Percentiles rank a stretch among this genome's conserved stretches.
These are phyloP conservation scores for Lepas anatifera DNA, from an alignment of 2,888 invertebrate genomes.

Conservation along the genomic window DNA sequence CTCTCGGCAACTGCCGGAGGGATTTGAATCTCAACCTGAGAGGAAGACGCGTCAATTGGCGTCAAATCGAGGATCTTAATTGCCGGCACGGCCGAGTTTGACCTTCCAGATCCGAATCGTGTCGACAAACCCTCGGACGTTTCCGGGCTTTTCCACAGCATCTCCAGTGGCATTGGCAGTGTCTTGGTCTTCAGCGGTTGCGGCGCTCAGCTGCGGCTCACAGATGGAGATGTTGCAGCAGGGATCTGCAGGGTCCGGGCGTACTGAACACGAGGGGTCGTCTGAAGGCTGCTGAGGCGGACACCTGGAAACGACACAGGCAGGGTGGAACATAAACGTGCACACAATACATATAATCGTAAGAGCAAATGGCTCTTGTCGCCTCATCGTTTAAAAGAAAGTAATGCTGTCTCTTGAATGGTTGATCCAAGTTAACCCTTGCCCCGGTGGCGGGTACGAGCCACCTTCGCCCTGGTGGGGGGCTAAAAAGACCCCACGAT, in stretches of 20 bases:
- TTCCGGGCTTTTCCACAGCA: no score
- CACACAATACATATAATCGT: no score
- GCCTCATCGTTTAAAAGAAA: no score
- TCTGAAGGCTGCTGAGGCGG: constrained; percentile 34
- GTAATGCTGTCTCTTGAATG: no score
- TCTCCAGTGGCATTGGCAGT: background rate
- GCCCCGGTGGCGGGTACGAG: no score
- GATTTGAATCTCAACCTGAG: background rate
- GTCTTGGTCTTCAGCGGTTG: background rate
- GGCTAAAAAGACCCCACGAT: no score
- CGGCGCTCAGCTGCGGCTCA: constrained; percentile 38
- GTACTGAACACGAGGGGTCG: constrained; percentile 59
- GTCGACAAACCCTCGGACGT: no score
- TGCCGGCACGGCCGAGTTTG: background rate
- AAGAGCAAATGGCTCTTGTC: no score
- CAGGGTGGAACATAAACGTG: no score
- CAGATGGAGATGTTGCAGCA: constrained; percentile 76
- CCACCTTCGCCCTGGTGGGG: no score
- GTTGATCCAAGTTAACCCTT: no score
- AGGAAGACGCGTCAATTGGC: background rate
- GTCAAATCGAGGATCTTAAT: background rate
- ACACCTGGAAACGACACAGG: background rate
- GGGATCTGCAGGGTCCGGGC: constrained; percentile 65
- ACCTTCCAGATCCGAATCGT: background rate
- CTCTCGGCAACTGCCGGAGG: background rate